Evolutionary conservation across 2,797 vertebrate genomes (phyloP), one percentile per base, ranked within the genome.

Genomic region (Gobio occitaniae): DNA sequence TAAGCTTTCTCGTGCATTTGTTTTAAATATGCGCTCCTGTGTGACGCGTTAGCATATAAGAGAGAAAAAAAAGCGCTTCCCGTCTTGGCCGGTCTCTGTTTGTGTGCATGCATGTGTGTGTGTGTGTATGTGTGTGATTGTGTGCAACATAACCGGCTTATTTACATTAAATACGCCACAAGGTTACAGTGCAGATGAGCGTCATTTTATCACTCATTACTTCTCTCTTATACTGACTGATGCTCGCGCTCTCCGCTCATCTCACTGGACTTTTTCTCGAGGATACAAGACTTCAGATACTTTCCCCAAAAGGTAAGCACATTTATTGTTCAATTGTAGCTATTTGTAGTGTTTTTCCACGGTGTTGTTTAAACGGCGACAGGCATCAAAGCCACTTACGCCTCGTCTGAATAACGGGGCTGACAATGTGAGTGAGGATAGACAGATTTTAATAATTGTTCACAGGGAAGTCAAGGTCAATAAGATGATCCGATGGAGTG

Each of bases 131-230:
- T 95, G 92, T 89, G 96, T 96, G 96, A 97, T 95, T 97, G 97
- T 80, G 77, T 80, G 97, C 97, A 98, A 96, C 97, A 97, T 96
- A 97, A 97, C 97, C 95, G 95, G 96, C 97, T 98, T 99, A 98
- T 99, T 99, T 98, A 98, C 98, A 99, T 98, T 98, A 99, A 98
- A 99, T 97, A 96, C 97, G 97, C 97, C 97, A 97, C 97, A 98
- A 98, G 98, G 98, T 99, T 99, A 98, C 97, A 97, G 97, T 96
- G 97, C 96, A 95, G 96, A 97, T 97, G 97, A 97, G 96, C 97
- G 97, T 97, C 97, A 97, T 96, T 97, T 98, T 97, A 97, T 97
- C 96, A 96, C 97, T 98, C 97, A 97, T 98, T 97, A 97, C 97
- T 98, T 96, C 95, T 97, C 95, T 97, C 96, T 97, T 94, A 94